Percentiles rank a stretch among this genome's conserved stretches.
These are phyloP conservation scores for Macrotus californicus DNA, from an alignment of 2,113 vertebrate species.

Conservation along the genomic window DNA sequence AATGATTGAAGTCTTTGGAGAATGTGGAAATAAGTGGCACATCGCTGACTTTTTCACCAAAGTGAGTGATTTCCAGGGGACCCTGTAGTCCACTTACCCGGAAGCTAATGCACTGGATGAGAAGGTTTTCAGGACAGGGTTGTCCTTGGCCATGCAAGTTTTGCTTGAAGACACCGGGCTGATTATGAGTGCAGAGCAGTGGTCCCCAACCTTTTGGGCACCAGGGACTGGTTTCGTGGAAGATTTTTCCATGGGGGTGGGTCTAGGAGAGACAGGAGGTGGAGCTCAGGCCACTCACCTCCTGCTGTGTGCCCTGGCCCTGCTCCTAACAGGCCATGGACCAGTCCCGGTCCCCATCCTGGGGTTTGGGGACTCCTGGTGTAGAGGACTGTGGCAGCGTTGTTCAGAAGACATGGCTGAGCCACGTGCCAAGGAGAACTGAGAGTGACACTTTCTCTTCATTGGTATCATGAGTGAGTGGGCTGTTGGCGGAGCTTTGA, in stretches of 20 bases:
- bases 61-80: neutral
- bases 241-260: too few species aligned
- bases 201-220: too few species aligned
- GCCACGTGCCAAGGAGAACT: neutral
- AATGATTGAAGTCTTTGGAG: neutral
- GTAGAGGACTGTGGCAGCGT: neutral
- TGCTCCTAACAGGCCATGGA: too few species aligned
- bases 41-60: constrained; percentile 45
- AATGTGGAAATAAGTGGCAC: constrained; percentile 35
- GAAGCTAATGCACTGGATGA: neutral
- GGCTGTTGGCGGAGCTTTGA: neutral
- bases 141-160: neutral
- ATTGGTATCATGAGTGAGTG: fast-evolving
- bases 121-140: neutral
- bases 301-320: too few species aligned
- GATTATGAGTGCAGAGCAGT: too few species aligned
- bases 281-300: too few species aligned
- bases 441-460: too few species aligned
- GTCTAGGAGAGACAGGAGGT: too few species aligned
- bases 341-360: too few species aligned
- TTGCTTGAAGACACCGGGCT: neutral
- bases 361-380: too few species aligned
- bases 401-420: neutral
- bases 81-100: neutral
- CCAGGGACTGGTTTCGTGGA: too few species aligned